phyloP scores from a whole-genome alignment of 1,140 invertebrate genomes.

The Leptestheria dahalacensis region DNA sequence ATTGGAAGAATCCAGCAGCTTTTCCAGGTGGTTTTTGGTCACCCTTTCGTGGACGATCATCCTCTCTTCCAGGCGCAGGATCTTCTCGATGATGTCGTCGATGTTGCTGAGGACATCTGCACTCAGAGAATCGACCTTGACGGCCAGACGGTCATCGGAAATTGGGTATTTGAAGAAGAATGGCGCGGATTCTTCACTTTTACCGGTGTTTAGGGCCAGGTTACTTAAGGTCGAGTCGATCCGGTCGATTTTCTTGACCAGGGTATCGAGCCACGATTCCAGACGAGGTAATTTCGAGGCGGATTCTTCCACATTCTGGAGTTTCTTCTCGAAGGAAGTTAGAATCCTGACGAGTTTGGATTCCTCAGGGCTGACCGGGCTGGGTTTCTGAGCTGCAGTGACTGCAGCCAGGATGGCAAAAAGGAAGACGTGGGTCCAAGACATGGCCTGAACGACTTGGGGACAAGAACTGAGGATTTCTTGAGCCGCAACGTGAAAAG shows the following conservation, averaged over 20 bases:
- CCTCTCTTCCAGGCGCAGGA: conserved; percentile 1
- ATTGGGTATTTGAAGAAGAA: neutral
- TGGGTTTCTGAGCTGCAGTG: neutral
- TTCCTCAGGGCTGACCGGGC: neutral
- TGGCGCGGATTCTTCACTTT: neutral
- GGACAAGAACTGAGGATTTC: neutral
- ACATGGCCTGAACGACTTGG: no score
- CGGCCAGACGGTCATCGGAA: neutral
- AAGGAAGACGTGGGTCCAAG: no score
- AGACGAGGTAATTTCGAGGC: conserved; percentile 29
- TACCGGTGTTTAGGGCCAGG: neutral
- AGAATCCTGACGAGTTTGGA: conserved; percentile 25
- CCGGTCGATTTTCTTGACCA: conserved; percentile 33
- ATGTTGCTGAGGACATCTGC: neutral
- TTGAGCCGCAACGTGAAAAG: neutral
- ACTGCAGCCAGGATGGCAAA: no score
- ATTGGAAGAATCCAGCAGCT: neutral
- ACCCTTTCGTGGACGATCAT: neutral
- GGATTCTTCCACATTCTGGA: conserved; percentile 36
- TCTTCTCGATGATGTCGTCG: conserved; percentile 1
- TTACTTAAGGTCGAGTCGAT: conserved; percentile 29
- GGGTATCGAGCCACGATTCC: conserved; percentile 32
- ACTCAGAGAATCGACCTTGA: neutral
- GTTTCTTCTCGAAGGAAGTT: conserved; percentile 37
- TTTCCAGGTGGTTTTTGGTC: neutral